Evolutionary conservation across 2,113 vertebrate species (phyloP), one percentile per base, ranked within the genome.

Genomic region (Melanerpes formicivorus): DNA sequence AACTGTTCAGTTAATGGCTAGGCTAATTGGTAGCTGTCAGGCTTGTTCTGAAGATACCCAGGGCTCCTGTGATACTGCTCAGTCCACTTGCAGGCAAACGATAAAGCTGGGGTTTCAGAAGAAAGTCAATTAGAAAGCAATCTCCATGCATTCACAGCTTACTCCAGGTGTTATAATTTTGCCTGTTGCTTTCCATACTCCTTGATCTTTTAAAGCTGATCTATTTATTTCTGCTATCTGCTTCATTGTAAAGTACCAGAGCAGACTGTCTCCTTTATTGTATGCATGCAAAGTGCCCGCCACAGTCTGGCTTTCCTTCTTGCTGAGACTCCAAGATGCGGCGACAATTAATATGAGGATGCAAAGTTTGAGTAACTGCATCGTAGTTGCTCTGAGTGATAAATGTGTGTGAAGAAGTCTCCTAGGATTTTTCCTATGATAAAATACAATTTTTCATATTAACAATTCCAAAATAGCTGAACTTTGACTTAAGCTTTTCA

Each of bases 341-440:
- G 56, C 63, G 73, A 44, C 11, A 0, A 76, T 82, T 93, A 77
- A 56, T 67, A 16, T 5, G 55, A 62, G 32, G 37, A 89, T 77
- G 87, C 87, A 95, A 95, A 95, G 22, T 94, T 87, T 85, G 92
- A 93, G 74, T 84, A 94, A 87, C 40, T 22, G 88, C 50, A 59
- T 70, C 59, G 71, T 81, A 82, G 48, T 64, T 84, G 52, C 90
- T 87, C 32, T 56, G 79, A 89, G 37, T 65, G 77, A 90, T 74
- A 63, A 90, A 92, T 90, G 42, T 26, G 52, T 63, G 25, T 88
- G 55, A 85, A 60, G 65, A 84, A 84, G 25, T 80, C 81, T 84
- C 78, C 0, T 4, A 65, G 78, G 60, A 84, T 66, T 93, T 93
- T 87, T 64, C 67, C 67, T 93, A 13, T 77, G 90, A 80, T 77